These are phyloP conservation scores for Antedon bifida DNA, from an alignment of 35 echinoderm and acorn worm genomes.

Conservation along the genomic window DNA sequence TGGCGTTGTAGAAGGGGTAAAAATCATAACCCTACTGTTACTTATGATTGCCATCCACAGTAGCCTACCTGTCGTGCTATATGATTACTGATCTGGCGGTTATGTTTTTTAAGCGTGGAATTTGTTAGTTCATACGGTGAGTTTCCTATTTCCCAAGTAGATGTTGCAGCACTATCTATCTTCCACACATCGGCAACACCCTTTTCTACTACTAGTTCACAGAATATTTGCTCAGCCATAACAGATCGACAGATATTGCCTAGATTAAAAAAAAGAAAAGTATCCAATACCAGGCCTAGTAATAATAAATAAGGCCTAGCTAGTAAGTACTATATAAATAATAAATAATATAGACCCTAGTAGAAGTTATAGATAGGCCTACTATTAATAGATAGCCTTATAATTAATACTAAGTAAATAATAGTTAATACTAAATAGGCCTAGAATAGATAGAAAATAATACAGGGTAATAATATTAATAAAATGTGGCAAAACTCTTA, in stretches of 20 bases:
- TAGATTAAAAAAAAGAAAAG: constrained; percentile 4
- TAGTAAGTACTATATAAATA: too few relatives aligned
- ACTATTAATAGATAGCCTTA: too few relatives aligned
- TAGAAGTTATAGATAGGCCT: too few relatives aligned
- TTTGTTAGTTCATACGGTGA: constrained; percentile 13
- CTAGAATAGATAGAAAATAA: too few relatives aligned
- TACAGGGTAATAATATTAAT: too few relatives aligned
- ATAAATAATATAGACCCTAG: too few relatives aligned
- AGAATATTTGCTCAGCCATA: constrained; percentile 60
- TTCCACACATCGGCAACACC: constrained; percentile 20
- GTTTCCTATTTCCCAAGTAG: constrained; percentile 18
- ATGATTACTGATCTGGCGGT: not conserved
- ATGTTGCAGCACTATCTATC: constrained; percentile 59
- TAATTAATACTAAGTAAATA: too few relatives aligned
- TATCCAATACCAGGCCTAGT: not conserved
- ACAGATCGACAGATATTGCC: constrained; percentile 68
- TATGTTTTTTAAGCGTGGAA: not conserved
- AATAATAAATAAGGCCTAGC: too few relatives aligned
- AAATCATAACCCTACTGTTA: too few relatives aligned
- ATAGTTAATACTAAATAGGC: too few relatives aligned
- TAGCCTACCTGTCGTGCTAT: constrained; percentile 25
- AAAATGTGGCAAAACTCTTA: not conserved
- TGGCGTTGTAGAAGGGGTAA: too few relatives aligned
- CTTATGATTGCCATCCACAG: too few relatives aligned
- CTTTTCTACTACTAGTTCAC: constrained; percentile 37